Base-by-base conservation (phyloP, 2,113 vertebrate species). In the Pangasianodon hypophthalmus region DNA sequence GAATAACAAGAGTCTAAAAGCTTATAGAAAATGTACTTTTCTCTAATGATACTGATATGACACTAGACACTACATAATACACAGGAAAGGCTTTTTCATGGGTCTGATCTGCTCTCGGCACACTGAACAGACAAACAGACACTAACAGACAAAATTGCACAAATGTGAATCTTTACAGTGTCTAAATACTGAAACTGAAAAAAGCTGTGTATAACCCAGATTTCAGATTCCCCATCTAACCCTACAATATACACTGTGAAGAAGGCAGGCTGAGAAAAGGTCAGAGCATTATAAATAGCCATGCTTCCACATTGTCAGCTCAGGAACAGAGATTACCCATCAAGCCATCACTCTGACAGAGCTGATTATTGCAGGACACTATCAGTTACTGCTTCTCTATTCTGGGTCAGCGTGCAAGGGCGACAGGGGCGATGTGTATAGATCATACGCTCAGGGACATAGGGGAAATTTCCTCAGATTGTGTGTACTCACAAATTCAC, bases 221-320 rank as follows among this genome's bases (percentile, higher is more conserved):
- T 64, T 86, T 77, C 4, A 54, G 11, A 81, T 41, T 69, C 21
- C 19, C 60, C 50, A 54, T 32, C 84, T 48, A 58, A 41, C 2
- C 56, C 26, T 46, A 37, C 7, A 26, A 67, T 4, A 16, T 16
- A 56, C 48, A 54, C 2, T 32, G 16, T 62, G n/a, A 48, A 83
- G n/a, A 88, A 8, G 73, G 44, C n/a, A 41, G 41, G 81, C 58
- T 86, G 46, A 60, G 75, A 60, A 90, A 86, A 90, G 83, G 77
- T 88, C 88, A 90, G 56, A 41, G 7, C 46, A 84, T 84, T 87
- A 88, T 91, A 87, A 90, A 87, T 90, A 88, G 84, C 80, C n/a
- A 19, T 29, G 52, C 56, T 62, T 87, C 64, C 58, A 60, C 41
- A 52, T 71, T 89, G 69, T 84, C 89, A 85, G 81, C 82, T 82